These are phyloP conservation scores for Megathymus violae DNA, from an alignment of 1,140 invertebrate genomes.

Conservation along the genomic window DNA sequence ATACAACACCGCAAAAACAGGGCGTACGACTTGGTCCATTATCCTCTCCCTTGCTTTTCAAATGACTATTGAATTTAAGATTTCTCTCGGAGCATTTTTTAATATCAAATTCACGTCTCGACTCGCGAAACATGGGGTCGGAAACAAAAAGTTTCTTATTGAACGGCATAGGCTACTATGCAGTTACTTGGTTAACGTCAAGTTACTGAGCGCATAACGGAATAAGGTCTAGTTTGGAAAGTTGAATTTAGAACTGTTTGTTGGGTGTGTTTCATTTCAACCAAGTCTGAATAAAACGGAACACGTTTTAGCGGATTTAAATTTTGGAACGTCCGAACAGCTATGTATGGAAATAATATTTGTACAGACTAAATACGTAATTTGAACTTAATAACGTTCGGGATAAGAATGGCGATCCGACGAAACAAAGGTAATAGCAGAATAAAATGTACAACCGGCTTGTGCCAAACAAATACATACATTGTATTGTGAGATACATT, in stretches of 20 bases:
- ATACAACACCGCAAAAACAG: constrained; percentile 82
- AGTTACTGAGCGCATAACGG: constrained; percentile 52
- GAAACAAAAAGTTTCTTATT: constrained; percentile 69
- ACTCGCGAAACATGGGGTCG: constrained; percentile 67
- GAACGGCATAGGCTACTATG: constrained; percentile 53
- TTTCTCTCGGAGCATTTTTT: constrained; percentile 77
- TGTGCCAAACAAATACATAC: constrained; percentile 54
- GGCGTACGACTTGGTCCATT: constrained; percentile 70
- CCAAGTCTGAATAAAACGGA: constrained; percentile 61
- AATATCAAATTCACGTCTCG: constrained; percentile 78
- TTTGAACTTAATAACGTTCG: constrained; percentile 54
- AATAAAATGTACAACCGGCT: constrained; percentile 59
- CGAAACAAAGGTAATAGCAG: constrained; percentile 41
- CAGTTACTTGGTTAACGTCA: constrained; percentile 42
- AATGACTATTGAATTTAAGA: constrained; percentile 82
- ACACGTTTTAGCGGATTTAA: constrained; percentile 70
- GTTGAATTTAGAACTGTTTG: constrained; percentile 52
- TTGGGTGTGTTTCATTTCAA: constrained; percentile 58
- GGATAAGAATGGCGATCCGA: constrained; percentile 45
- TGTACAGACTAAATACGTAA: constrained; percentile 39
- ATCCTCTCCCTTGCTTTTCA: constrained; percentile 71
- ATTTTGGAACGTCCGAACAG: constrained; percentile 49
- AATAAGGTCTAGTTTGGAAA: constrained; percentile 72
- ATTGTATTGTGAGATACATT: constrained; percentile 41
- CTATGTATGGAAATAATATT: constrained; percentile 27